Percentiles rank a stretch among this genome's conserved stretches.
Evolutionary conservation across 2,797 vertebrate species (phyloP).

Genomic region (Phalloptychus januarius): DNA sequence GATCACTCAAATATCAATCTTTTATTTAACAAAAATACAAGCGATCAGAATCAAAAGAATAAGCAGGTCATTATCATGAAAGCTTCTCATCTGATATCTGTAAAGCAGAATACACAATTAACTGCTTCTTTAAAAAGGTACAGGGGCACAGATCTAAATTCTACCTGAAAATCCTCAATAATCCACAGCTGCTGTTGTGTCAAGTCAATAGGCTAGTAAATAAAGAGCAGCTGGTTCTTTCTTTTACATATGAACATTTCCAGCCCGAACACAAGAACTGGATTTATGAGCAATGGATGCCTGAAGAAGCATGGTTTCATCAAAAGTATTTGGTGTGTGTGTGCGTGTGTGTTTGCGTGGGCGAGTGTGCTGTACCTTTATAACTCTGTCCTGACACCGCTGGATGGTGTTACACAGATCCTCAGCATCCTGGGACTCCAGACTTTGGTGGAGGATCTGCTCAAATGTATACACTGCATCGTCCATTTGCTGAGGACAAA

Average conservation of each 20-base stretch:
- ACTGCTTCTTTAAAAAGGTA: not conserved
- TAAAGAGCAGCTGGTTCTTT: not conserved
- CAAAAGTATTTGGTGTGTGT: not conserved
- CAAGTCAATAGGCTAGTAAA: not conserved
- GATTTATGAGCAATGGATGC: not conserved
- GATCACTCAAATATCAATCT: not conserved
- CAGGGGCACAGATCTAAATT: not conserved
- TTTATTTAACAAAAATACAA: not conserved
- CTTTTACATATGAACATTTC: not conserved
- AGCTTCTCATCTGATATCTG: not conserved
- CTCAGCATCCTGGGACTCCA: slow-evolving; percentile 84
- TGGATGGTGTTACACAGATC: slow-evolving; percentile 91
- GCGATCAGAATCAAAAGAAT: no score
- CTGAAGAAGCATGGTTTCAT: not conserved
- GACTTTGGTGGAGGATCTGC: slow-evolving; percentile 92
- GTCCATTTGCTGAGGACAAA: slow-evolving; percentile 89
- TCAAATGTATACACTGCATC: slow-evolving; percentile 91
- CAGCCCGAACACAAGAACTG: not conserved
- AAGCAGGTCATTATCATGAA: not conserved
- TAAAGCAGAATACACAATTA: not conserved
- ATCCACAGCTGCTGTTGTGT: not conserved
- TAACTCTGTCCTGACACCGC: slow-evolving; percentile 92
- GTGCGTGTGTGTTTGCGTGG: not conserved
- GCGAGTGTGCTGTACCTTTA: slow-evolving; percentile 82
- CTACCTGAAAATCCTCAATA: not conserved